Percentiles rank a stretch among this genome's conserved stretches.
Evolutionary conservation across 2,113 vertebrate genomes (phyloP).

Genomic region (Canis aureus): DNA sequence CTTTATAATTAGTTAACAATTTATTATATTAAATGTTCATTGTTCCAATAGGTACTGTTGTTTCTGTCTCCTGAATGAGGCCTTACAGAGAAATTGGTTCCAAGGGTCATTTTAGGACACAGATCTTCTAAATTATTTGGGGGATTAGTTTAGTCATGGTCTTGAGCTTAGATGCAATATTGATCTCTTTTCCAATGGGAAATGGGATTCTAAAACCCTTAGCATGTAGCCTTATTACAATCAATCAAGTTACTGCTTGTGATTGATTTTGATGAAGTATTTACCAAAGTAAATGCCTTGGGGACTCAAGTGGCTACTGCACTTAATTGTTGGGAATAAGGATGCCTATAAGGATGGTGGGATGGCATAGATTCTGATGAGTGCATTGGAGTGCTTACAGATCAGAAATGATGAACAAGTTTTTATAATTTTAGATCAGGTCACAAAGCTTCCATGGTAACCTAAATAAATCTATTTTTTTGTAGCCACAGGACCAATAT

Average conservation of each 20-base stretch:
- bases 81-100: background rate
- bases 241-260: background rate
- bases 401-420: background rate
- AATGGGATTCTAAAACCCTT: slow-evolving; percentile 9
- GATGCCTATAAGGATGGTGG: background rate
- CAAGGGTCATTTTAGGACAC: background rate
- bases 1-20: background rate
- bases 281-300: background rate
- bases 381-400: background rate
- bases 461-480: background rate
- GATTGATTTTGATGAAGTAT: background rate
- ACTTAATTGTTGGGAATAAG: background rate
- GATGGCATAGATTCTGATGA: background rate
- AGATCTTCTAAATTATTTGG: background rate
- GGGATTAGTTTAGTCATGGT: background rate
- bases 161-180: background rate
- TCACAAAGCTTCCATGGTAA: background rate
- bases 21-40: background rate
- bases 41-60: background rate
- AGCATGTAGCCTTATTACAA: background rate
- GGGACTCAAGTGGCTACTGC: background rate
- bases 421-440: background rate
- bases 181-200: slow-evolving; percentile 1
- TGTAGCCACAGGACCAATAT: background rate
- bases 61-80: background rate